phyloP scores from a whole-genome alignment of 1,140 invertebrate species.

The Zaprionus davidi region DNA sequence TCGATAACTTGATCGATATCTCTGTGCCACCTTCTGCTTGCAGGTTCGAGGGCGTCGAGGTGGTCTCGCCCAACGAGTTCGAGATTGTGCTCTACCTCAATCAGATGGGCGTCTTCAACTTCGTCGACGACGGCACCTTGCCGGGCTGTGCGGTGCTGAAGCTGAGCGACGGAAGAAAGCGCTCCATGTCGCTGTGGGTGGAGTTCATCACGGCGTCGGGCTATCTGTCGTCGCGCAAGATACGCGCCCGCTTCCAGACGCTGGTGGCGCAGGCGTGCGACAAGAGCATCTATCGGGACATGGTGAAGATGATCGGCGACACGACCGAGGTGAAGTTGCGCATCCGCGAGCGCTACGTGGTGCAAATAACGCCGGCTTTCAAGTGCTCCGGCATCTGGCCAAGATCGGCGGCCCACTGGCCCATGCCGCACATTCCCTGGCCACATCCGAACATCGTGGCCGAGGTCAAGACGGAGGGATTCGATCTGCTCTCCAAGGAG shows the following conservation, averaged over 20 bases:
- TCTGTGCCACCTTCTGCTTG: background rate
- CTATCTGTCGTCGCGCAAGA: slow-evolving; percentile 96
- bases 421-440: slow-evolving; percentile 94
- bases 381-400: slow-evolving; percentile 98
- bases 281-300: slow-evolving; percentile 96
- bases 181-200: slow-evolving; percentile 98
- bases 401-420: slow-evolving; percentile 96
- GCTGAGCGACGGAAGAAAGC: slow-evolving; percentile 96
- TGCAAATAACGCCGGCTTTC: slow-evolving; percentile 97
- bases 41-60: slow-evolving; percentile 93
- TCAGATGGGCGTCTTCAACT: slow-evolving; percentile 99
- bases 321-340: slow-evolving; percentile 94
- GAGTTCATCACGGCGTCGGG: slow-evolving; percentile 99
- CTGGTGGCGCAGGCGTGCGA: slow-evolving; percentile 97
- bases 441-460: slow-evolving; percentile 94
- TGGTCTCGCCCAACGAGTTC: slow-evolving; percentile 95
- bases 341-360: slow-evolving; percentile 95
- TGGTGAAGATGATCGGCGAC: slow-evolving; percentile 97
- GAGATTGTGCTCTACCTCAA: slow-evolving; percentile 98
- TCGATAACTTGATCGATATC: background rate
- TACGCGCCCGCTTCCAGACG: slow-evolving; percentile 96
- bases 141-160: slow-evolving; percentile 98
- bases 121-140: slow-evolving; percentile 97
- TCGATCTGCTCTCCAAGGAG: slow-evolving; percentile 95
- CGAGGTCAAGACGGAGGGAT: slow-evolving; percentile 97